Evolutionary conservation across 2,888 invertebrate genomes (phyloP).

Genomic region (Drosophila lutescens): DNA sequence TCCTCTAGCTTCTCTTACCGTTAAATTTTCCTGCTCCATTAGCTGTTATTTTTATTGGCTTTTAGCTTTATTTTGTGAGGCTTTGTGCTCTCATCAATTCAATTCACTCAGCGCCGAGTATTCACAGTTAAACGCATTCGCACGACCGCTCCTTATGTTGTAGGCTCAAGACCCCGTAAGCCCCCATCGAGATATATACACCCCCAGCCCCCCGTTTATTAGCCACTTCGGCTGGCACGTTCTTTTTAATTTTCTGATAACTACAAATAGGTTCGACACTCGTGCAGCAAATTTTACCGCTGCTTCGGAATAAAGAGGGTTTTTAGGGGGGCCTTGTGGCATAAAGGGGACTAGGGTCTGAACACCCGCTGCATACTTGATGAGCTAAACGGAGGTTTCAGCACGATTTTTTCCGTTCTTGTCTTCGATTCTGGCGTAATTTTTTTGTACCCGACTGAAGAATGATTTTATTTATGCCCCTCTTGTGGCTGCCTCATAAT

Average conservation of each 20-base stretch:
- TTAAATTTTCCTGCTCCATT: conserved; percentile 26
- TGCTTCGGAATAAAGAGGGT: conserved; percentile 24
- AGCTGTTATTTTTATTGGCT: conserved; percentile 18
- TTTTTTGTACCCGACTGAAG: conserved; percentile 20
- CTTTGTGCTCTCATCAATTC: conserved; percentile 60
- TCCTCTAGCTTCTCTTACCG: background rate
- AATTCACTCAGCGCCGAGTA: conserved; percentile 64
- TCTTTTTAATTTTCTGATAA: conserved; percentile 79
- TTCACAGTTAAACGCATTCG: conserved; percentile 67
- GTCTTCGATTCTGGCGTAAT: conserved; percentile 23
- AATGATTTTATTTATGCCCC: conserved; percentile 80
- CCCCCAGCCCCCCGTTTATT: background rate
- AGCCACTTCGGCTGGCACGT: conserved; percentile 49
- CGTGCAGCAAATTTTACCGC: conserved; percentile 77
- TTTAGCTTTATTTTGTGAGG: conserved; percentile 6
- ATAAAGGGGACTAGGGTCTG: conserved; percentile 21
- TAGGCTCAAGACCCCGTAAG: background rate
- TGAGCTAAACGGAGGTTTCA: conserved; percentile 56
- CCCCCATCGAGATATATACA: background rate
- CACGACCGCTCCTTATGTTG: conserved; percentile 57
- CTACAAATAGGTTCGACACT: conserved; percentile 80
- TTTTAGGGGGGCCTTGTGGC: background rate
- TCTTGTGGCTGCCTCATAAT: conserved; percentile 77
- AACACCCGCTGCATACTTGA: conserved; percentile 70
- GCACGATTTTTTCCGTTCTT: conserved; percentile 34